These are phyloP conservation scores for Mus caroli DNA, from an alignment of 2,797 vertebrate genomes.

Conservation along the genomic window DNA sequence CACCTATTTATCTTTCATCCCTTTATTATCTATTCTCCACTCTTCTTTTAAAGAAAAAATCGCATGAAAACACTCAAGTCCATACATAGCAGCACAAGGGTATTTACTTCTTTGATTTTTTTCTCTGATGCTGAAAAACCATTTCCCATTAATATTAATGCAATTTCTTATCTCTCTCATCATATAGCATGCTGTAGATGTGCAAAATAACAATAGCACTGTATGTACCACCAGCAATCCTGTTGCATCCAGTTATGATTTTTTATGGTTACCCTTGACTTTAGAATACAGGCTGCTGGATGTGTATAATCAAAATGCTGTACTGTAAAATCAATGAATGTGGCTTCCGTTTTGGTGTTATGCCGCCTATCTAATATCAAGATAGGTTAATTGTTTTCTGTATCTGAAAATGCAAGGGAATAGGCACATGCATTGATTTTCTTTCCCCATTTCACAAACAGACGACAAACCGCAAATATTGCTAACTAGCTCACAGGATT, in stretches of 20 bases:
- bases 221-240: background rate
- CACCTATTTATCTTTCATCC: background rate
- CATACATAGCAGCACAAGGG: background rate
- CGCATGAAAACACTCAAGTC: slow-evolving; percentile 15
- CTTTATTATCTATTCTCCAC: background rate
- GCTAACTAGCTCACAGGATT: background rate
- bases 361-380: background rate
- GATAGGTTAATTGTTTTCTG: slow-evolving; percentile 5
- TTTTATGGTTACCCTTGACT: background rate
- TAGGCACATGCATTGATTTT: background rate
- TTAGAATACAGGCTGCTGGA: background rate
- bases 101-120: slow-evolving; percentile 24
- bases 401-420: slow-evolving; percentile 26
- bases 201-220: background rate
- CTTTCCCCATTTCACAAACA: background rate
- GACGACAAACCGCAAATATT: background rate
- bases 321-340: background rate
- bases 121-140: background rate
- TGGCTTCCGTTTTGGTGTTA: background rate
- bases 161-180: background rate
- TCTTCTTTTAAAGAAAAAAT: background rate
- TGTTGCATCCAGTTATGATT: background rate
- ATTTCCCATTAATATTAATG: background rate
- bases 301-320: background rate
- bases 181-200: background rate